These are phyloP conservation scores for Rhingia rostrata DNA, from an alignment of 2,888 invertebrate species.

Conservation along the genomic window DNA sequence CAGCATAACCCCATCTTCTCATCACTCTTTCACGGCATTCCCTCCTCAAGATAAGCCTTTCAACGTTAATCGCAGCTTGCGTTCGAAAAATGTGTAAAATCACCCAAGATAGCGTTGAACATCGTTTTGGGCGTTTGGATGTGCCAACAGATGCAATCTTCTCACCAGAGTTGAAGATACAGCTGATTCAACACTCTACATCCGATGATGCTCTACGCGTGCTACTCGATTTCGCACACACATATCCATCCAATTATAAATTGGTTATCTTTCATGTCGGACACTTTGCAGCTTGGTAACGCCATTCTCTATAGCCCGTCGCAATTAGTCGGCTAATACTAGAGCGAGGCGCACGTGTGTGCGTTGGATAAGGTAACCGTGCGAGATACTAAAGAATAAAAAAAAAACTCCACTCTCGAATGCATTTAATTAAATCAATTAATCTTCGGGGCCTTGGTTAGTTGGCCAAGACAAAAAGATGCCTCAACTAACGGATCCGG, in stretches of 20 bases:
- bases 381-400: conserved; percentile 3
- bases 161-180: neutral
- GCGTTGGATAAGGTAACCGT: neutral
- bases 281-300: conserved; percentile 34
- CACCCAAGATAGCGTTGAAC: conserved; percentile 51
- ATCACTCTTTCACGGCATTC: conserved; percentile 19
- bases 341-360: conserved; percentile 25
- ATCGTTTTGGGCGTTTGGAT: conserved; percentile 47
- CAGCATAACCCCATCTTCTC: conserved; percentile 21
- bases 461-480: conserved; percentile 35
- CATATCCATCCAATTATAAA: conserved; percentile 55
- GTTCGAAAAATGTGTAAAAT: conserved; percentile 52
- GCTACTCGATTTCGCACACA: conserved; percentile 24
- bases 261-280: conserved; percentile 63
- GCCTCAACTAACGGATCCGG: conserved; percentile 57
- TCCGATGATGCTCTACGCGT: conserved; percentile 13
- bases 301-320: neutral
- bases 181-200: neutral
- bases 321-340: conserved; percentile 54
- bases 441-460: conserved; percentile 48
- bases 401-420: conserved; percentile 51
- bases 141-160: conserved; percentile 10
- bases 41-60: conserved; percentile 19
- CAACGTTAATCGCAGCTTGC: conserved; percentile 32
- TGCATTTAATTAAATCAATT: conserved; percentile 73